Conservation (phyloP, 2,888 invertebrate species). For the Metellina segmentata region DNA sequence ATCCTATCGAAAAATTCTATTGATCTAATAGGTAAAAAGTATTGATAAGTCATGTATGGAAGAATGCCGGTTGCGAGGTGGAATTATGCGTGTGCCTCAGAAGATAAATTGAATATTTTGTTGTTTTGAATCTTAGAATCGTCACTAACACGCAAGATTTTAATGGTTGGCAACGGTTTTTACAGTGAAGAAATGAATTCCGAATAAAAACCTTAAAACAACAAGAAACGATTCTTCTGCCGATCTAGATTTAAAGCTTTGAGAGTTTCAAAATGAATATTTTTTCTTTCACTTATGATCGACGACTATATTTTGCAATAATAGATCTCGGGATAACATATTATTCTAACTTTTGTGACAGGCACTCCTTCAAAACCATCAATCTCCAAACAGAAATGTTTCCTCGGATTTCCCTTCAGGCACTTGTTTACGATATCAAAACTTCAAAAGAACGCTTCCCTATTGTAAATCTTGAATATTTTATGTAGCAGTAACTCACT, state of each 20-base stretch:
- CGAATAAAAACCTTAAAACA: too few relatives aligned
- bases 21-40: too few relatives aligned
- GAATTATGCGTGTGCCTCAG: too few relatives aligned
- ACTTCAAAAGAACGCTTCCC: background rate
- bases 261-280: background rate
- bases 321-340: constrained; percentile 16
- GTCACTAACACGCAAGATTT: too few relatives aligned
- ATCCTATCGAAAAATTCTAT: too few relatives aligned
- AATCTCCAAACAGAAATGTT: constrained; percentile 14
- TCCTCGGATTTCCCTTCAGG: constrained; percentile 14
- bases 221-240: background rate
- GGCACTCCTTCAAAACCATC: constrained; percentile 9
- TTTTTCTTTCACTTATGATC: constrained; percentile 1
- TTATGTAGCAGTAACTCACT: constrained; percentile 18
- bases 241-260: background rate
- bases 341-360: constrained; percentile 28
- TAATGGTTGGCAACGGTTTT: too few relatives aligned
- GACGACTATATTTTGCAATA: background rate
- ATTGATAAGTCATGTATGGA: too few relatives aligned
- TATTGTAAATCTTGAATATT: constrained; percentile 27
- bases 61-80: too few relatives aligned
- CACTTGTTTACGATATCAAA: constrained; percentile 26
- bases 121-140: too few relatives aligned
- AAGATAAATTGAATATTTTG: too few relatives aligned
- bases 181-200: too few relatives aligned